phyloP scores from a whole-genome alignment of 2,797 vertebrate species.

The Anniella stebbinsi region DNA sequence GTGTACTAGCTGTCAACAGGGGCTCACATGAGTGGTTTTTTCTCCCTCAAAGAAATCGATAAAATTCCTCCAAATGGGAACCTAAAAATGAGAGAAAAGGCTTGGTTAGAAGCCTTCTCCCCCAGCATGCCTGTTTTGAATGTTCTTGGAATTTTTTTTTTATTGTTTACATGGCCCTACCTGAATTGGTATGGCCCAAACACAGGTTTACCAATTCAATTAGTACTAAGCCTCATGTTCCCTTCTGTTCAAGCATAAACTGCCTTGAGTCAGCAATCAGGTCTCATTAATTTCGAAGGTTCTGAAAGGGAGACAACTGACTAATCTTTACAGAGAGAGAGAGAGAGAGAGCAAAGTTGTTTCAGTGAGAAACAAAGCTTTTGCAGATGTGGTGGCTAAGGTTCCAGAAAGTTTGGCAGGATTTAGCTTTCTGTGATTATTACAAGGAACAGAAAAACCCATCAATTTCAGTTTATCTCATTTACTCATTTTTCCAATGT shows the following conservation, averaged over 20 bases:
- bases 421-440: not conserved
- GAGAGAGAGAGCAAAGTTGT: not conserved
- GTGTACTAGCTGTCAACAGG: not conserved
- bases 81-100: not conserved
- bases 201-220: not conserved
- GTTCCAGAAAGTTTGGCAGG: not conserved
- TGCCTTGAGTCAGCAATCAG: conserved; percentile 7
- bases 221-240: not conserved
- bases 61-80: not conserved
- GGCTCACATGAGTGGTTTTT: not conserved
- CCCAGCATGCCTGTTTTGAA: not conserved
- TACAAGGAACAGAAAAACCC: not conserved
- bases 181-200: not conserved
- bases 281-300: conserved; percentile 4
- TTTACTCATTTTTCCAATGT: not conserved
- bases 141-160: not conserved
- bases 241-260: not conserved
- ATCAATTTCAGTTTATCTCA: not conserved
- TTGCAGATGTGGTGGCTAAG: not conserved
- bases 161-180: too few relatives aligned
- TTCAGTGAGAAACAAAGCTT: not conserved
- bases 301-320: not conserved
- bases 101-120: not conserved
- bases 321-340: not conserved
- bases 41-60: not conserved